Base-by-base conservation (phyloP, 2,888 invertebrate species). In the Tachina lurida region DNA sequence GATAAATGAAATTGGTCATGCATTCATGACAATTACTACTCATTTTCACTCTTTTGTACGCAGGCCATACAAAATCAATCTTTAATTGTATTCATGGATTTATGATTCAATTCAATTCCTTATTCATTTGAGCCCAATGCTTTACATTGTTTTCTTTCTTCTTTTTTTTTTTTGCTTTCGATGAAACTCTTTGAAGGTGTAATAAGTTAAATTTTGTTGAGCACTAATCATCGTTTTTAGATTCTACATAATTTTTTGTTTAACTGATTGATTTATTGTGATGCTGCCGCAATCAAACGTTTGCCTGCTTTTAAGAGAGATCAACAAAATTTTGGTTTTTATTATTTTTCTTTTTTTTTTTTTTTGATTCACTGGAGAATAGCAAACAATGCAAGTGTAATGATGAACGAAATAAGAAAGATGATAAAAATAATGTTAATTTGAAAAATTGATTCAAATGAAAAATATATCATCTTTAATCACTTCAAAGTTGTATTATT, bases 191-290 rank as follows among this genome's bases (percentile, higher is more conserved):
- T 62, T 77, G 70, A 82, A 79, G 71, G 65, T 76, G 83, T 79
- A 79, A 79, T 86, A 83, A 86, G 58, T 86, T 62, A 73, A 83
- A 62, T 83, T 83, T 83, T 67, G 83, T 83, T 86, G 65, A 86
- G 83, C 83, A 82, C 86, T 86, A 79, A 86, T 86, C 82, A 83
- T 86, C 54, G 45, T 67, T 73, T 67, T 52, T n/a, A 63, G 71
- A 79, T 65, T 54, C 60, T 39, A 17, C 43, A 73, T 58, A 31
- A 31, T 56, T 62, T 43, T 81, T 31, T 60, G 49, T 58, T 71
- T 52, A 71, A 76, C 75, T 87, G 86, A 87, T 87, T 87, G 87
- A 87, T 87, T 87, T 87, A 87, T 87, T 87, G 84, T 83, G 75
- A 58, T 67, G 49, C 45, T 22, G 19, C 45, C 39, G 19, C 41